Evolutionary conservation across 2,113 vertebrate species (phyloP), one percentile per base, ranked within the genome.

Genomic region (Apteryx mantelli): DNA sequence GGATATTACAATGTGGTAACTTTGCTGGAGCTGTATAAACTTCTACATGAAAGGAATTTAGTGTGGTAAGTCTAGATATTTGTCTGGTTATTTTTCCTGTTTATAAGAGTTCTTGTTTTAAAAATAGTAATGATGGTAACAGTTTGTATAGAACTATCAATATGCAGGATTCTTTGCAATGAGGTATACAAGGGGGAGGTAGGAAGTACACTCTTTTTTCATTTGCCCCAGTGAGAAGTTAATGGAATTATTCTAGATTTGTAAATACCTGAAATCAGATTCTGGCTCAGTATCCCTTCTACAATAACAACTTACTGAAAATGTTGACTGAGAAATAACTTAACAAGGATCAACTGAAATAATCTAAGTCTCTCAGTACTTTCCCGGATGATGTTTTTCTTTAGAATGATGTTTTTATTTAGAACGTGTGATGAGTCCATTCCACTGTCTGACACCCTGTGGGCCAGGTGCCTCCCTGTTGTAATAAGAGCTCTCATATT

Each of bases 401-500:
- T 71, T 66, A 58, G 28, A 58, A 58, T 32, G 55, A 58, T 32
- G 66, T 71, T 86, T 95, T 94, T 96, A 55, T 91, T 92, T 86
- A 91, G 58, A 2, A 1, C 6, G 34, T 1, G 4, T 61, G 82
- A 77, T 53, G 68, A 93, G 90, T 75, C 88, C 11, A 0, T 78
- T 86, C 74, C 76, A 66, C 82, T 86, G 2, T 82, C 71, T 89
- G 82, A 88, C 82, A 44, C 87, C 32, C 79, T 26, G 68, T 83
- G 91, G 85, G 87, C 87, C 52, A 16, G 95, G 75, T 52, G 73
- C 89, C 91, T 94, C 87, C 68, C 82, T 30, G 50, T 58, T 96
- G 95, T 86, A 97, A 96, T 93, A 71, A 82, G 84, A 96, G 93
- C 89, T 86, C 87, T 93, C 78, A 64, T 80, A 94, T 89, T 96